Evolutionary conservation across 2,113 vertebrate species (phyloP).

Genomic region (Podarcis raffonei): DNA sequence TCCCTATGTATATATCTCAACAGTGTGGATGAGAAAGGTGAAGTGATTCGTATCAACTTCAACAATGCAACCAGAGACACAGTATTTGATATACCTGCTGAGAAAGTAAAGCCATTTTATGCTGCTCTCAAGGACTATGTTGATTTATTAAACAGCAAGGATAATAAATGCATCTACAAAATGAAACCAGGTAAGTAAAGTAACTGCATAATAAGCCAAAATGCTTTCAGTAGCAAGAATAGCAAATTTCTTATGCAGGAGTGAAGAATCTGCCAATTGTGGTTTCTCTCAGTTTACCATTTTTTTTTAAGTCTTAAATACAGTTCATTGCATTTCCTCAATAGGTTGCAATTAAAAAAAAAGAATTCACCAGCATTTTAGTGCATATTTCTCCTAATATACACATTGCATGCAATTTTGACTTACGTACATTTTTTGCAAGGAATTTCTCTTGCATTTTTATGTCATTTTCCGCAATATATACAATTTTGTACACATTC

Average conservation of each 20-base stretch:
- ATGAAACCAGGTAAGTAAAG: slow-evolving; percentile 89
- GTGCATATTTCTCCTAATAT: no score
- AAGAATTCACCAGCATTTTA: no score
- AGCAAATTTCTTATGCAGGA: background rate
- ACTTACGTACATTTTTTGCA: no score
- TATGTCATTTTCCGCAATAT: no score
- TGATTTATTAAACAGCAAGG: slow-evolving; percentile 81
- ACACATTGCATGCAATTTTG: no score
- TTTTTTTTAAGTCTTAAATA: no score
- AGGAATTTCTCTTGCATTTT: no score
- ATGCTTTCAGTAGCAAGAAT: slow-evolving; percentile 9
- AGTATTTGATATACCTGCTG: slow-evolving; percentile 84
- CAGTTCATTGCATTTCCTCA: no score
- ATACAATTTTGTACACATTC: no score
- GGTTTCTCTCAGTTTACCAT: no score
- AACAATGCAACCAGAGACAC: slow-evolving; percentile 94
- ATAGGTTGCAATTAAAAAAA: no score
- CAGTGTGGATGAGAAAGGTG: slow-evolving; percentile 81
- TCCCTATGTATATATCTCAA: slow-evolving; percentile 31
- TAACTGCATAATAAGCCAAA: background rate
- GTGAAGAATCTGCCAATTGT: no score
- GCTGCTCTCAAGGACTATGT: slow-evolving; percentile 85
- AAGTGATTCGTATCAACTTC: slow-evolving; percentile 84
- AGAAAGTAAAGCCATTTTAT: slow-evolving; percentile 90
- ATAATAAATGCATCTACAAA: slow-evolving; percentile 83